Percentiles rank a stretch among this genome's conserved stretches.
These are phyloP conservation scores for Lycaon pictus DNA, from an alignment of 2,113 vertebrate species.

Conservation along the genomic window DNA sequence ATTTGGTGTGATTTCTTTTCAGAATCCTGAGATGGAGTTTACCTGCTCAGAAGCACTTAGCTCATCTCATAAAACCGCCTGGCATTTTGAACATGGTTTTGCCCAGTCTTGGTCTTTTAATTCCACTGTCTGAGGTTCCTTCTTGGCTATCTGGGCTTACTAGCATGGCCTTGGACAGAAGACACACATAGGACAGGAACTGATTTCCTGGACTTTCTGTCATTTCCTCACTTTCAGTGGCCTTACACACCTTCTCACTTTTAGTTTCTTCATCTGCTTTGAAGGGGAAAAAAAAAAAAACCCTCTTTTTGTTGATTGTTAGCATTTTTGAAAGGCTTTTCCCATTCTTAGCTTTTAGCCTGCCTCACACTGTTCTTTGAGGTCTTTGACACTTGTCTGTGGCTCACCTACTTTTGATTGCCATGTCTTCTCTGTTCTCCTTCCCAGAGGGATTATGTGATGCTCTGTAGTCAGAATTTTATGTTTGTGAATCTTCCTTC, in stretches of 20 bases:
- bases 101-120: neutral
- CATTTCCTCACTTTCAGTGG: neutral
- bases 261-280: neutral
- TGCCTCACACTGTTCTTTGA: neutral
- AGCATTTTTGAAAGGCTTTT: constrained; percentile 26
- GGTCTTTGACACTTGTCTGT: neutral
- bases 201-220: neutral
- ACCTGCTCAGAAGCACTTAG: neutral
- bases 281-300: neutral
- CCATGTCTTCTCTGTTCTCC: neutral
- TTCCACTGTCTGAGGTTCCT: neutral
- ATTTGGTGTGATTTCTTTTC: neutral
- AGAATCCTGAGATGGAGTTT: neutral
- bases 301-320: neutral
- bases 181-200: neutral
- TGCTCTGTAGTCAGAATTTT: constrained; percentile 27
- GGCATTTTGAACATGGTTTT: neutral
- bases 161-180: neutral
- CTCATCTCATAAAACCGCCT: neutral
- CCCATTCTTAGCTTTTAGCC: neutral
- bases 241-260: neutral
- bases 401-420: neutral
- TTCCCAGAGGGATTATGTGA: neutral
- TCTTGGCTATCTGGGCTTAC: neutral
- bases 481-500: neutral